Evolutionary conservation across 1,140 invertebrate genomes (phyloP), one percentile per base, ranked within the genome.

Genomic region (Aphelenchoides besseyi): DNA sequence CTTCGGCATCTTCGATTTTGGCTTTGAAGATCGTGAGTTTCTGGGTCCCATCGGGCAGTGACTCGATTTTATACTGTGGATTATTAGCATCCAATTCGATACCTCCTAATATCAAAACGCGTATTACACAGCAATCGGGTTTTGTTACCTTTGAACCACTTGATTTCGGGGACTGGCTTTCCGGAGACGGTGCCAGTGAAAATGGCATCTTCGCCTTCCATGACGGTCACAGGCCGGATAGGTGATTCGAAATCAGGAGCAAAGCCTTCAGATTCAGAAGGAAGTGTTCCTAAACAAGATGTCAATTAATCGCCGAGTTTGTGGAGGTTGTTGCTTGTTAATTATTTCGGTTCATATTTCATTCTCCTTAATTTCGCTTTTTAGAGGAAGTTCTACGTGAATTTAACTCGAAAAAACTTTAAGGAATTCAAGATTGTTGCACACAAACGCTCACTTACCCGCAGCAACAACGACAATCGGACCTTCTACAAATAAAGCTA

Each of bases 181-280:
- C 91, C 92, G 86, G 92, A 91, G 3, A 96, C 91, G 87, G 92
- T 90, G 76, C 85, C 85, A 84, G 93, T 91, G 78, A 96, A 94
- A 83, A 92, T 91, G 12, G 93, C 90, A 1, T 92, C 92, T 55
- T 91, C 90, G 41, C 92, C 92, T 85, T 95, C 92, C 76, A 92
- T 90, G 3, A 85, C 83, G 36, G 74, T 77, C 30, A 82, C 79
- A 5, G 82, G 81, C n/a, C 76, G 71, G 28, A 83, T 70, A 33
- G 82, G 82, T 52, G 75, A 69, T 23, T 79, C 30, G 69, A 83
- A 83, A 69, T 83, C 82, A 5, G 82, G 82, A 33, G 82, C 82
- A 52, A 80, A 79, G 23, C 81, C 82, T 28, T 84, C 83, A 28
- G 76, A 74, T 28, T 84, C 83, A 28, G 76, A 74, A 9, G 72